A percentile compares a stretch with the other conserved stretches of the same genome.
These are phyloP conservation scores for Chelonus formosanus DNA, from an alignment of 2,888 invertebrate genomes.

Conservation along the genomic window DNA sequence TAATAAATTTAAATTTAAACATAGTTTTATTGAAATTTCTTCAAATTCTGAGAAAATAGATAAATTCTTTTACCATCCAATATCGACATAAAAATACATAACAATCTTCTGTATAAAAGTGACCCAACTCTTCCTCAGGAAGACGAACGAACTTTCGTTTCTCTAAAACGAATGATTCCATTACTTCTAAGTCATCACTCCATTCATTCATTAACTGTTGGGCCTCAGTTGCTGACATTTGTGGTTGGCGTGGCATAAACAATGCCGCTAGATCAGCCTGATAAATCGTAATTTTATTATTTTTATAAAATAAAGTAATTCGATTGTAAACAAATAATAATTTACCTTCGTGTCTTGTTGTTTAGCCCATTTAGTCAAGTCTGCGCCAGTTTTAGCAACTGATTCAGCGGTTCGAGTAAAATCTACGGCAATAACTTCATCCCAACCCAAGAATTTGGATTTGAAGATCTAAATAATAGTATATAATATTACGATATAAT, in stretches of 20 bases:
- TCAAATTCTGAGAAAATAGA: neutral
- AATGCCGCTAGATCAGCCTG: slow-evolving; percentile 90
- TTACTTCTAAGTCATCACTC: slow-evolving; percentile 97
- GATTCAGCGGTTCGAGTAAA: slow-evolving; percentile 98
- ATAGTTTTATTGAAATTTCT: slow-evolving; percentile 38
- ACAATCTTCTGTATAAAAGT: slow-evolving; percentile 94
- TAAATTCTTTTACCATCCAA: slow-evolving; percentile 72
- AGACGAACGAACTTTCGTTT: slow-evolving; percentile 96
- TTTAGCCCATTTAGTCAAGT: slow-evolving; percentile 90
- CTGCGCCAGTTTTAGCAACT: slow-evolving; percentile 94
- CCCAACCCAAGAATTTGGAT: slow-evolving; percentile 97
- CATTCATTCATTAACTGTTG: slow-evolving; percentile 91
- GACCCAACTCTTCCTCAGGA: slow-evolving; percentile 92
- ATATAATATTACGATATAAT: neutral
- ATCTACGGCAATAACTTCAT: slow-evolving; percentile 98
- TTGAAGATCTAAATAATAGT: slow-evolving; percentile 81
- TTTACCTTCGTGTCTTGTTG: slow-evolving; percentile 83
- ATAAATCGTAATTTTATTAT: slow-evolving; percentile 52
- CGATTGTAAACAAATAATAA: slow-evolving; percentile 27
- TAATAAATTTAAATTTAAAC: too few relatives aligned
- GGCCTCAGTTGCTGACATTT: slow-evolving; percentile 86
- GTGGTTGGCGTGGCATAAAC: slow-evolving; percentile 92
- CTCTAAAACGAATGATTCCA: slow-evolving; percentile 97
- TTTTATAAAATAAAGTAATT: slow-evolving; percentile 1
- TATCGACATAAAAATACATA: slow-evolving; percentile 98